phyloP scores from a whole-genome alignment of 2,113 vertebrate genomes.

The Brachionichthys hirsutus region DNA sequence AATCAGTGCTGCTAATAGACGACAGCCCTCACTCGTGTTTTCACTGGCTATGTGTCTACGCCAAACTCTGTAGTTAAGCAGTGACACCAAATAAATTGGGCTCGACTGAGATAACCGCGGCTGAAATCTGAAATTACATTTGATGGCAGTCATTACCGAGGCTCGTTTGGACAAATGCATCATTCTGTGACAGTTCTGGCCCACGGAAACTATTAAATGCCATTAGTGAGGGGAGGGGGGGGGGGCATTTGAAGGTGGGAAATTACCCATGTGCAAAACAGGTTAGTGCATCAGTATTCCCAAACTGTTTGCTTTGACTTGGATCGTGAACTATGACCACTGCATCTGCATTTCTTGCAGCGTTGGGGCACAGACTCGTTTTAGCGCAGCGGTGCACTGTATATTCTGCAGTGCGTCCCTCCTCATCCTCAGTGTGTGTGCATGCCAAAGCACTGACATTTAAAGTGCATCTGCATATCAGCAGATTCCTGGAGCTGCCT shows the following conservation, averaged over 20 bases:
- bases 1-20: slow-evolving; percentile 60
- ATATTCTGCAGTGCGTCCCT: neutral
- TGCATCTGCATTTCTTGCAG: slow-evolving; percentile 9
- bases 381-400: neutral
- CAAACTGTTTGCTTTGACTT: slow-evolving; percentile 46
- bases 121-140: slow-evolving; percentile 74
- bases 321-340: slow-evolving; percentile 22
- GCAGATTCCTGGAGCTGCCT: slow-evolving; percentile 7
- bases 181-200: slow-evolving; percentile 71
- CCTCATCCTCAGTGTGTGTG: neutral
- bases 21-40: slow-evolving; percentile 59
- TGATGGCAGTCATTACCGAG: slow-evolving; percentile 78
- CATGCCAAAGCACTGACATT: slow-evolving; percentile 36
- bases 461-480: slow-evolving; percentile 18
- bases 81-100: slow-evolving; percentile 78
- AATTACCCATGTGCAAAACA: slow-evolving; percentile 61
- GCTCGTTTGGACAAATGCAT: slow-evolving; percentile 74
- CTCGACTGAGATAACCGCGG: slow-evolving; percentile 66
- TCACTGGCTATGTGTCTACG: slow-evolving; percentile 62
- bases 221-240: too few species aligned
- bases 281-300: slow-evolving; percentile 47
- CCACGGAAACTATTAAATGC: slow-evolving; percentile 71
- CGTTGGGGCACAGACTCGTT: neutral
- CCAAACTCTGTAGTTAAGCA: slow-evolving; percentile 69
- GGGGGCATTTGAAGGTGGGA: slow-evolving; percentile 54